phyloP scores from a whole-genome alignment of 2,888 invertebrate genomes.

The Ichneumoninae sp. region DNA sequence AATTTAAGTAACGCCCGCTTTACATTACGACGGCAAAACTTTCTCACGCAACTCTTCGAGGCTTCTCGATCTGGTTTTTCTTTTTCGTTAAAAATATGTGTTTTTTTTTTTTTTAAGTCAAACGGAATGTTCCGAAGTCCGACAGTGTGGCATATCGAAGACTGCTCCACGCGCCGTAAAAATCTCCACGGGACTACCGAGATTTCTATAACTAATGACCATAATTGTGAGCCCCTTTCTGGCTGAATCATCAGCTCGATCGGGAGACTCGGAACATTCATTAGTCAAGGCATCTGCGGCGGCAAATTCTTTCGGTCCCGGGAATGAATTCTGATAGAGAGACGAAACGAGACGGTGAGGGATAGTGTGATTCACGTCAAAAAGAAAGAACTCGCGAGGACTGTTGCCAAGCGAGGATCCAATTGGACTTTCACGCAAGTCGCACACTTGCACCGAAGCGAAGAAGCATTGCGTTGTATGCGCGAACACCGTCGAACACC shows the following conservation, averaged over 20 bases:
- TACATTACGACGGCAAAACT: slow-evolving; percentile 11
- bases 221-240: slow-evolving; percentile 51
- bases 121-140: slow-evolving; percentile 26
- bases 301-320: slow-evolving; percentile 41
- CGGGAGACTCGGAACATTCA: slow-evolving; percentile 40
- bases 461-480: background rate
- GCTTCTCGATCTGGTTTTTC: background rate
- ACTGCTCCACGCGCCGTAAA: slow-evolving; percentile 5
- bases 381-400: slow-evolving; percentile 1
- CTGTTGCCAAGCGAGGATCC: slow-evolving; percentile 41
- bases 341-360: background rate
- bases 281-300: slow-evolving; percentile 42
- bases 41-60: slow-evolving; percentile 25
- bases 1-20: slow-evolving; percentile 26
- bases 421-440: slow-evolving; percentile 29
- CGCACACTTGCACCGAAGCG: slow-evolving; percentile 2
- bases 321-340: slow-evolving; percentile 28
- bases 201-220: slow-evolving; percentile 54
- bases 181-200: slow-evolving; percentile 7
- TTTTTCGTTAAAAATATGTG: background rate
- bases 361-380: slow-evolving; percentile 37
- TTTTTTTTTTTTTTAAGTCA: background rate
- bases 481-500: too few relatives aligned
- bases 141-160: background rate
- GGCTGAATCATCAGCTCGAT: slow-evolving; percentile 46